Evolutionary conservation across 2,113 vertebrate genomes (phyloP), one percentile per base, ranked within the genome.

Genomic region (Phylloscopus trochilus): DNA sequence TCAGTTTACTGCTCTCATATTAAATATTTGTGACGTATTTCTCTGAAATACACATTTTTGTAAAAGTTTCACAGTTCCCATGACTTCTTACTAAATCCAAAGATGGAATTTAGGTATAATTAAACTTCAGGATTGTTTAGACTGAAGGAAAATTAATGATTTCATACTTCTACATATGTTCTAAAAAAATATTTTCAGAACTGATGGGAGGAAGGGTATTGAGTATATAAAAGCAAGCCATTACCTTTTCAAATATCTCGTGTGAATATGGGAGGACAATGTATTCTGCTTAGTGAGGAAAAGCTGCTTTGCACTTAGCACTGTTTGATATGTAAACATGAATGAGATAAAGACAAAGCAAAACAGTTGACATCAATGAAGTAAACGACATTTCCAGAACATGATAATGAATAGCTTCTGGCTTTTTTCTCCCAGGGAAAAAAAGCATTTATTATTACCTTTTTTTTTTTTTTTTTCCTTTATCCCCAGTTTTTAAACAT

Each of bases 301-400:
- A 87, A 89, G 77, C 83, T 88, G 83, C 78, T 83, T 89, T 92
- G 87, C 60, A 59, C 75, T 88, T 81, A 89, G 83, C 59, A 56
- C 56, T 90, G 83, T 93, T 96, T 95, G 91, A 85, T 83, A 68
- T 84, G 75, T 76, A 96, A 97, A 96, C 93, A 97, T 81, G 95
- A 95, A 92, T 16, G 56, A 94, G 89, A 95, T 85, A 95, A 91
- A 87, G 92, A 90, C 62, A 90, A 95, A 95, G 84, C 78, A 91
- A 80, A 95, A 95, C 39, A 63, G 76, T 83, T 88, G 59, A 95
- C 93, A 82, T 94, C 79, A 91, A 80, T 66, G 74, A 76, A 92
- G 68, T 60, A 60, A 89, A 88, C 0, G 6, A 47, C 59, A 77
- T 81, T 90, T 89, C 76, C 62, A 52, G 85, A 93, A 46, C 62